Percentiles rank a stretch among this genome's conserved stretches.
phyloP scores from a whole-genome alignment of 1,140 invertebrate species.

The Diploscapter pachys region DNA sequence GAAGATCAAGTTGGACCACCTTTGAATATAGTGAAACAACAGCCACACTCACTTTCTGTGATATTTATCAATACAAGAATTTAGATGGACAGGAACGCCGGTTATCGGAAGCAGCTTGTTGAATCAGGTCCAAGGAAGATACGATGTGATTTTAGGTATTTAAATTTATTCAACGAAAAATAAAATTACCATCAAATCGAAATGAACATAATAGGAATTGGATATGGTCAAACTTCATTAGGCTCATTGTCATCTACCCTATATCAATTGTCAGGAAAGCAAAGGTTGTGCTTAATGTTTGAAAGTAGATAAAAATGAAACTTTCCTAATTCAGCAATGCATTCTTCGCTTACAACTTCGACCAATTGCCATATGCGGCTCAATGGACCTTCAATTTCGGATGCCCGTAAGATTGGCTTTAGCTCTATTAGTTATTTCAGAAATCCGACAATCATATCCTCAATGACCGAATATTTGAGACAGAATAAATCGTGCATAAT shows the following conservation, averaged over 20 bases:
- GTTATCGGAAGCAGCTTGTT: conserved; percentile 15
- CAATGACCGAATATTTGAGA: too few relatives aligned
- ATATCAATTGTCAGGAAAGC: conserved; percentile 12
- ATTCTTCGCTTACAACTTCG: conserved; percentile 18
- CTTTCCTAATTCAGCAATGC: neutral
- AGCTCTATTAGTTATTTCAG: neutral
- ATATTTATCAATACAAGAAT: neutral
- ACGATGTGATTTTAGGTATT: conserved; percentile 14
- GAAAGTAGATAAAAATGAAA: neutral
- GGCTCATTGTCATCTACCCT: conserved; percentile 6
- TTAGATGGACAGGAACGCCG: conserved; percentile 18
- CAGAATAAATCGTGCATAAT: too few relatives aligned
- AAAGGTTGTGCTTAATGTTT: conserved; percentile 4
- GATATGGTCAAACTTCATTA: neutral
- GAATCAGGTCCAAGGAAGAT: conserved; percentile 22
- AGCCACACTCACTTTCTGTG: neutral
- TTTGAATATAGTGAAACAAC: neutral
- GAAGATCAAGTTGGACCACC: too few relatives aligned
- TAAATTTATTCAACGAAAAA: neutral
- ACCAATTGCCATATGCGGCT: conserved; percentile 24
- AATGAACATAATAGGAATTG: neutral
- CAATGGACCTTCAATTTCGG: conserved; percentile 23
- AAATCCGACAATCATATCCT: too few relatives aligned
- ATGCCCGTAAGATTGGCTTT: conserved; percentile 16
- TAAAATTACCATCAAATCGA: neutral